phyloP scores from a whole-genome alignment of 2,888 invertebrate genomes.

The Euplagia quadripunctaria region DNA sequence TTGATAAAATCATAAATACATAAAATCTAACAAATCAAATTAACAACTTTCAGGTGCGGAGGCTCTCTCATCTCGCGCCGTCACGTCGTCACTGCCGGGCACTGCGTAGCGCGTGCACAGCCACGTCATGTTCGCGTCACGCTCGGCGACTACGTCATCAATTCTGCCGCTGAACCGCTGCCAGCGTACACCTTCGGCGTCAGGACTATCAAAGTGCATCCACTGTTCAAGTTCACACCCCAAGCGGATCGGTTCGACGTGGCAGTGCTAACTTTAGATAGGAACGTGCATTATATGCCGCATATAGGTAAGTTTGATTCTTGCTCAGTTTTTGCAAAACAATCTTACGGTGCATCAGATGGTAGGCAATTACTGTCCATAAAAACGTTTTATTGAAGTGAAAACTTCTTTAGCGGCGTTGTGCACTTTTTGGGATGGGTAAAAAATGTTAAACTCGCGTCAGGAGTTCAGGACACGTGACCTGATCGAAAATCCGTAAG shows the following conservation, averaged over 20 bases:
- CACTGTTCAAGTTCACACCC: constrained; percentile 94
- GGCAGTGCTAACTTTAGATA: constrained; percentile 94
- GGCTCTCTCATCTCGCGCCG: constrained; percentile 96
- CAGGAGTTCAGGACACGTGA: too few species aligned
- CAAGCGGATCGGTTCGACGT: constrained; percentile 97
- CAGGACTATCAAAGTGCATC: constrained; percentile 95
- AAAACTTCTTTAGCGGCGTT: too few species aligned
- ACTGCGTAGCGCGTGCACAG: constrained; percentile 96
- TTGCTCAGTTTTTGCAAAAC: background rate
- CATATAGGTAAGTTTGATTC: constrained; percentile 89
- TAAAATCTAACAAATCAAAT: constrained; percentile 4
- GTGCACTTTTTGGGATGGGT: too few species aligned
- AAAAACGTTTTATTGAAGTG: too few species aligned
- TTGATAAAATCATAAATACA: background rate
- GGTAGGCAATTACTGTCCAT: too few species aligned
- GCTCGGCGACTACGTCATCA: constrained; percentile 97
- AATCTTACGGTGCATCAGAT: too few species aligned
- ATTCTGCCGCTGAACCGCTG: constrained; percentile 96
- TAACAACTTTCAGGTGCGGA: constrained; percentile 90
- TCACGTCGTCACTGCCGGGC: constrained; percentile 97
- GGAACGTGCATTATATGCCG: constrained; percentile 96
- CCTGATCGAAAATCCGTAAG: too few species aligned
- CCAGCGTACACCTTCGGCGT: constrained; percentile 97
- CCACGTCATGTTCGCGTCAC: constrained; percentile 97
- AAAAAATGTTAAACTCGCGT: too few species aligned